phyloP scores from a whole-genome alignment of 37 sponge, comb jelly and placozoan species.

The Bolinopsis microptera region DNA sequence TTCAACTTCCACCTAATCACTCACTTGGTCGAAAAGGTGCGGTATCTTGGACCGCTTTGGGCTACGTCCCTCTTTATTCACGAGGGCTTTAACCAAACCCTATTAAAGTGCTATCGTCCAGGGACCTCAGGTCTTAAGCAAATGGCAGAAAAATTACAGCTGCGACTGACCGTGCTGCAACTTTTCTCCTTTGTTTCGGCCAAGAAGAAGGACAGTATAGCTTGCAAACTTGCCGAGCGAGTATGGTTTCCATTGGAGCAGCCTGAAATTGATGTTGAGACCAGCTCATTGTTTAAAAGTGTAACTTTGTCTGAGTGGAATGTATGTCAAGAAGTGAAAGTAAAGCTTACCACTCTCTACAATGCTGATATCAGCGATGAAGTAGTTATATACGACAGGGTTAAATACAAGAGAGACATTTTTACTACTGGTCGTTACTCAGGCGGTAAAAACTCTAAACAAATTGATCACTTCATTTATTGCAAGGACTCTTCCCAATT shows the following conservation, averaged over 20 bases:
- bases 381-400: neutral
- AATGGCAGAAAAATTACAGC: neutral
- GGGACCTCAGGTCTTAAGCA: neutral
- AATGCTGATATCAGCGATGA: neutral
- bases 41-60: neutral
- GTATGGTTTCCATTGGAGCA: neutral
- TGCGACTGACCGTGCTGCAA: neutral
- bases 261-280: neutral
- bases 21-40: neutral
- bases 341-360: neutral
- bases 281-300: neutral
- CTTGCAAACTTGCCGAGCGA: neutral
- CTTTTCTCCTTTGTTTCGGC: neutral
- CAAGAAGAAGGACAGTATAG: neutral
- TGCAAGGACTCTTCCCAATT: neutral
- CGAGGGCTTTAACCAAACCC: neutral
- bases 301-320: neutral
- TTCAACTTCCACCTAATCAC: neutral
- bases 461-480: neutral
- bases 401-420: neutral
- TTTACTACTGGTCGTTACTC: neutral
- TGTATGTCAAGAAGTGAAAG: neutral
- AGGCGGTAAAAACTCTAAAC: neutral
- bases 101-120: neutral
- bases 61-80: neutral